Base-by-base conservation (phyloP, 1,140 invertebrate species). In the Camponotus pennsylvanicus region DNA sequence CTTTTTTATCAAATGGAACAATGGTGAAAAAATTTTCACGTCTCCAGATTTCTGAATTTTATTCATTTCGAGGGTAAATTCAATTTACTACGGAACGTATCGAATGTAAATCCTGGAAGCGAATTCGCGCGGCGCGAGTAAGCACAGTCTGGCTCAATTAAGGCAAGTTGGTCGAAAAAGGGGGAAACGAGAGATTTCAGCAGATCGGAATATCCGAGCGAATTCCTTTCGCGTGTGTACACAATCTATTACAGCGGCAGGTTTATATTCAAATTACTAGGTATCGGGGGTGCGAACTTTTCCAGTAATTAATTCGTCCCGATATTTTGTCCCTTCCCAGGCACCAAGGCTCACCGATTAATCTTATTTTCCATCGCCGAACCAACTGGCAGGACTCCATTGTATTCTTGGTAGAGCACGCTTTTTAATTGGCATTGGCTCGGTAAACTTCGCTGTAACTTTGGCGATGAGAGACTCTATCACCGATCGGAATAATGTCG, bases 131-230 rank as follows among this genome's bases (percentile, higher is more conserved):
- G 37, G 67, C 49, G 49, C 69, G 79, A 75, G 40, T 83, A 83
- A 83, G 79, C 79, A 73, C 69, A 75, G 49, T 70, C 69, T 75
- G 79, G 52, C 42, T 57, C 79, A 75, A 83, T 83, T 83, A 83
- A 75, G 69, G 40, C 79, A 73, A 83, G 79, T 75, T 40, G 79
- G 18, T 9, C 42, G 32, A 75, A 73, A 75, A 75, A 49, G 55
- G 6, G 40, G 40, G 13, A 59, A 71, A 42, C 13, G 49, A 71
- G 78, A 49, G 21, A 83, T 75, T 70, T 61, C 40, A 69, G 37
- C 27, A 37, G 40, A 73, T 70, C 67, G 78, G 34, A 80, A 70
- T 80, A 80, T 83, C 69, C 69, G n/a, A 32, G 27, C 27, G 57
- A 83, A 73, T 73, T 83, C 13, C 69, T 83, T 83, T 83, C 55